Percentiles rank a stretch among this genome's conserved stretches.
phyloP scores from a whole-genome alignment of 1,140 invertebrate genomes.

The Penaeus japonicus region DNA sequence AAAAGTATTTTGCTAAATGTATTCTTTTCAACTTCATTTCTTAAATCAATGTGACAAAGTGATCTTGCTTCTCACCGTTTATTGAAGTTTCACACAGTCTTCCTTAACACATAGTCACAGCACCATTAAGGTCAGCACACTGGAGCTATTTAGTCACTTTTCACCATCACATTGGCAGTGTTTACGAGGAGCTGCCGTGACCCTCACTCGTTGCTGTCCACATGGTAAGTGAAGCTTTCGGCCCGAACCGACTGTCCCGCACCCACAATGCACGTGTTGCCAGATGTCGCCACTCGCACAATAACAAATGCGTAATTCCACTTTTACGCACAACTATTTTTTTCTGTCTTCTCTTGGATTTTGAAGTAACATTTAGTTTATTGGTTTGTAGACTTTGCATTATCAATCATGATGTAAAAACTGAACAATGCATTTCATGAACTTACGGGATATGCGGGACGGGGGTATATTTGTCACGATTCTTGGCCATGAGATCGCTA shows the following conservation, averaged over 20 bases:
- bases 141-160: neutral
- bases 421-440: too few species aligned
- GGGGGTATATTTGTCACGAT: conserved; percentile 24
- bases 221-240: conserved; percentile 22
- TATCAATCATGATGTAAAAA: too few species aligned
- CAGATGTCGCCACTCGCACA: neutral
- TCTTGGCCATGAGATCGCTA: neutral
- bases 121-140: neutral
- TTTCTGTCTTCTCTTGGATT: neutral
- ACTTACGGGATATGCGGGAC: neutral
- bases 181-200: conserved; percentile 24
- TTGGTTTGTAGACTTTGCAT: too few species aligned
- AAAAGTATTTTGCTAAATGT: neutral
- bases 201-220: conserved; percentile 21
- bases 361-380: too few species aligned
- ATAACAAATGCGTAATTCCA: neutral
- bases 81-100: conserved; percentile 2
- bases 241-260: neutral
- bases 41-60: neutral
- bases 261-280: conserved; percentile 14
- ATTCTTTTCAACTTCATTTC: neutral
- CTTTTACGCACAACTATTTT: neutral
- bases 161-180: conserved; percentile 2
- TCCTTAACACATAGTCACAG: conserved; percentile 23
- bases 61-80: conserved; percentile 7